Conservation (phyloP, 2,113 vertebrate species). For the Silurus asotus region DNA sequence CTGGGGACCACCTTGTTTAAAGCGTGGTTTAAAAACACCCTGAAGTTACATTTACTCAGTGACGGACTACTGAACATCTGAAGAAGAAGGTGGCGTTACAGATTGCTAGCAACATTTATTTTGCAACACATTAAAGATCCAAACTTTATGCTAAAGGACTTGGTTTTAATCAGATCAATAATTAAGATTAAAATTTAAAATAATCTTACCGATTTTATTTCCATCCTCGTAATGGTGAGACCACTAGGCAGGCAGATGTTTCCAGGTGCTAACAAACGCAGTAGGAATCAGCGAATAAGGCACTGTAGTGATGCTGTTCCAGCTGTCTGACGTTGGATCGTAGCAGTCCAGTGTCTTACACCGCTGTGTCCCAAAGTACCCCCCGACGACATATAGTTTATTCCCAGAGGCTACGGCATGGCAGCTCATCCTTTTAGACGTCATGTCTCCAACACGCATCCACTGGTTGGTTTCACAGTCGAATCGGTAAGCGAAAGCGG, state of each 20-base stretch:
- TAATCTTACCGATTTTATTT: conserved; percentile 41
- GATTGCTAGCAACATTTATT: neutral
- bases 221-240: neutral
- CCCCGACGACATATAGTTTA: conserved; percentile 93
- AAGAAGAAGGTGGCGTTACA: too few species aligned
- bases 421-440: conserved; percentile 94
- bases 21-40: neutral
- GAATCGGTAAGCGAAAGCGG: conserved; percentile 89
- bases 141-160: too few species aligned
- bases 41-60: neutral
- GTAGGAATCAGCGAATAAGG: conserved; percentile 96
- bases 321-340: conserved; percentile 85
- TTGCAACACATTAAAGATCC: neutral
- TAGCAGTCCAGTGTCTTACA: conserved; percentile 97
- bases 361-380: conserved; percentile 92
- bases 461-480: conserved; percentile 90
- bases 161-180: neutral
- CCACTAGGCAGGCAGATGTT: conserved; percentile 85
- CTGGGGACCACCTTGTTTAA: neutral
- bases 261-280: conserved; percentile 96
- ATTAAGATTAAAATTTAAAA: neutral
- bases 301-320: conserved; percentile 94
- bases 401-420: conserved; percentile 91
- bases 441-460: conserved; percentile 93
- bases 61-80: neutral